Conservation (phyloP, 2,797 vertebrate genomes). For the Anguilla anguilla region DNA sequence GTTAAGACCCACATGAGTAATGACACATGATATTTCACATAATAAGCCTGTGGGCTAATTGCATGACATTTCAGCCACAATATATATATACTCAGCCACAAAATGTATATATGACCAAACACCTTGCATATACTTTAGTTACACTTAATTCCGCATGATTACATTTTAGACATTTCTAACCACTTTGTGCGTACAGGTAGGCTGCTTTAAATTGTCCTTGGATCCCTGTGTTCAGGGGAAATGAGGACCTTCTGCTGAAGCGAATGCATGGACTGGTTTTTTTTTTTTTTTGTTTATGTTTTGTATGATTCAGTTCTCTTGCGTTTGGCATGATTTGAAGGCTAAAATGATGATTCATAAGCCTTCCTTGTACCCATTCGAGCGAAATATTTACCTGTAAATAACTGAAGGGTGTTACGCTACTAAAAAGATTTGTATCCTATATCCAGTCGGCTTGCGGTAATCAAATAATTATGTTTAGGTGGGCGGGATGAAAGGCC, state of each 20-base stretch:
- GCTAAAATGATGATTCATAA: not conserved
- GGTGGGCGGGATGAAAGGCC: not conserved
- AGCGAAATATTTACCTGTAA: not conserved
- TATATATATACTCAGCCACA: too few species aligned
- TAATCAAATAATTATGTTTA: not conserved
- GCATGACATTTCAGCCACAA: not conserved
- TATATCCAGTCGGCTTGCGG: not conserved
- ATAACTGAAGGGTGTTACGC: not conserved
- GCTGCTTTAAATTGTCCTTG: not conserved
- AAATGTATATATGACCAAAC: not conserved
- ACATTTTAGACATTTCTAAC: not conserved
- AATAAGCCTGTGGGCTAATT: not conserved
- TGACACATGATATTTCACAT: not conserved
- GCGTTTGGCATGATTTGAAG: not conserved
- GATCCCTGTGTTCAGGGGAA: not conserved
- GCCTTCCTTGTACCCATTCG: not conserved
- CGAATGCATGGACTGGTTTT: not conserved
- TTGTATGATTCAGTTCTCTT: not conserved
- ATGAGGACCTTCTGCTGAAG: not conserved
- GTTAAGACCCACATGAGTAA: too few species aligned
- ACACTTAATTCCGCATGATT: not conserved
- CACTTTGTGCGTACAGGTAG: not conserved
- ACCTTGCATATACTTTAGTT: not conserved
- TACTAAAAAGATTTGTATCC: not conserved
- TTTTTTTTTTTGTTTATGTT: not conserved